Evolutionary conservation across 37 sponge, comb jelly and placozoan genomes (phyloP).

Genomic region (Hormiphora californensis): DNA sequence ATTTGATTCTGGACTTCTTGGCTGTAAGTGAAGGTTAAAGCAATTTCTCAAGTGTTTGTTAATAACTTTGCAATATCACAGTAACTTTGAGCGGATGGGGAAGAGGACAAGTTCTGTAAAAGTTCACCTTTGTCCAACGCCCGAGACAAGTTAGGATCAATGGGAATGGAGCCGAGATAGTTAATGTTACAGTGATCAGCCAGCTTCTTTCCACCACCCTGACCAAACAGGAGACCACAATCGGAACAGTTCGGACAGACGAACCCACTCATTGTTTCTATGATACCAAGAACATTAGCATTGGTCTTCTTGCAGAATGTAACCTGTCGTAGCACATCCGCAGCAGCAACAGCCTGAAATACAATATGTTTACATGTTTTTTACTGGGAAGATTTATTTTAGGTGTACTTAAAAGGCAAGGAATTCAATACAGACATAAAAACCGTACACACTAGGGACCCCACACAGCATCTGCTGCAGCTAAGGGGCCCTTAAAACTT

Average conservation of each 20-base stretch:
- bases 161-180: constrained; percentile 47
- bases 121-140: not conserved
- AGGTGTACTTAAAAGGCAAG: too few relatives aligned
- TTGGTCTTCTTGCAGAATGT: constrained; percentile 54
- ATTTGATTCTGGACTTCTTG: too few relatives aligned
- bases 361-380: too few relatives aligned
- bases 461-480: too few relatives aligned
- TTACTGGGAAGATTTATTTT: too few relatives aligned
- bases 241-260: constrained; percentile 57
- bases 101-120: not conserved
- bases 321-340: constrained; percentile 55
- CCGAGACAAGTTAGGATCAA: constrained; percentile 25
- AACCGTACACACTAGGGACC: too few relatives aligned
- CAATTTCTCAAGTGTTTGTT: too few relatives aligned
- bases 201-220: constrained; percentile 36
- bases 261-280: constrained; percentile 59
- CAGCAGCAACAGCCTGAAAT: constrained; percentile 52
- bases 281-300: constrained; percentile 42
- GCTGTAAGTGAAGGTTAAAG: too few relatives aligned
- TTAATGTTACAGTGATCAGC: constrained; percentile 44
- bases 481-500: too few relatives aligned
- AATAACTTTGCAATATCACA: not conserved
- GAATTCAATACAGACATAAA: too few relatives aligned
- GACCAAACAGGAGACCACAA: constrained; percentile 36
- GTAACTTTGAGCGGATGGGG: constrained; percentile 1